A percentile compares a stretch with the other conserved stretches of the same genome.
Evolutionary conservation across 2,888 invertebrate genomes (phyloP).

Genomic region (Hylaea fasciaria): DNA sequence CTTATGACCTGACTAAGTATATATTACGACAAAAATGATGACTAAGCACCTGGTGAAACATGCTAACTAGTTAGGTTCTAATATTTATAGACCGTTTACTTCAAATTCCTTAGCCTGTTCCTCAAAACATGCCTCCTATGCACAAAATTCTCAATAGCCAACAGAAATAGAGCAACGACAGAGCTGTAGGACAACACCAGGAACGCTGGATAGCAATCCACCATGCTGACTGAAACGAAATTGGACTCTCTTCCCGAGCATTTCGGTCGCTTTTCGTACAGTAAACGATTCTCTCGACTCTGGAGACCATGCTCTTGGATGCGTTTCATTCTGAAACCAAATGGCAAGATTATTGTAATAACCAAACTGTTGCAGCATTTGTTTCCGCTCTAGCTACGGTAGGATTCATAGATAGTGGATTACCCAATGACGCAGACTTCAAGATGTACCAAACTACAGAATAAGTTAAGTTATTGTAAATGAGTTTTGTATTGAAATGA

Average conservation of each 20-base stretch:
- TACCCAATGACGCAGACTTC: too few species aligned
- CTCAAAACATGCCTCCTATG: conserved; percentile 50
- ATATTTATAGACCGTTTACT: neutral
- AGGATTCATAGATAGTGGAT: too few species aligned
- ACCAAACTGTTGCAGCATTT: neutral
- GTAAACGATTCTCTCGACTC: conserved; percentile 81
- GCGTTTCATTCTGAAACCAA: conserved; percentile 65
- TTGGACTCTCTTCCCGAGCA: conserved; percentile 85
- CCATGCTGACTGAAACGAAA: conserved; percentile 88
- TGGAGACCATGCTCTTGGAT: conserved; percentile 84
- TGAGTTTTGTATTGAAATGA: too few species aligned
- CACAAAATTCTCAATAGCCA: conserved; percentile 59
- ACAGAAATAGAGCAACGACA: conserved; percentile 55
- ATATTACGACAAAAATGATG: too few species aligned
- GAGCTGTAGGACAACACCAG: conserved; percentile 69
- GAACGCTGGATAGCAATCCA: conserved; percentile 84
- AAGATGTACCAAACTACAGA: too few species aligned
- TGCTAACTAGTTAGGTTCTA: too few species aligned
- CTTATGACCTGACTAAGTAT: too few species aligned
- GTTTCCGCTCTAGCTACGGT: neutral
- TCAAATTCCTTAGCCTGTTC: conserved; percentile 33
- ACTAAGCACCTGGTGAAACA: too few species aligned
- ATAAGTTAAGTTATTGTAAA: too few species aligned
- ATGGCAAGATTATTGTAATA: neutral
- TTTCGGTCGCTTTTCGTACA: conserved; percentile 87